These are phyloP conservation scores for Acanthosepion esculentum DNA, from an alignment of 2,888 invertebrate genomes.

Conservation along the genomic window DNA sequence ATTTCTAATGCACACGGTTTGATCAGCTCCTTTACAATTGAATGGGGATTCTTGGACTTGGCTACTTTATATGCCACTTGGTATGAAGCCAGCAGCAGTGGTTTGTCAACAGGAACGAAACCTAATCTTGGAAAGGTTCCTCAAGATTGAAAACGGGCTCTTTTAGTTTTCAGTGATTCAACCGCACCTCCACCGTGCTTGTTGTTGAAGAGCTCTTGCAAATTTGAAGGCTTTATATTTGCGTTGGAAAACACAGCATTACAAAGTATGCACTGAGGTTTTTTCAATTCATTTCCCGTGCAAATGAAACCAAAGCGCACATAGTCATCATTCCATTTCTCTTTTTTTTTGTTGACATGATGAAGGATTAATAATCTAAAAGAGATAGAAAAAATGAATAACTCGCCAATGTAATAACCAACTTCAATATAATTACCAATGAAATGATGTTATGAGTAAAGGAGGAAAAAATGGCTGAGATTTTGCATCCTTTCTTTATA, in stretches of 20 bases:
- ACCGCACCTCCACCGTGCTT: background rate
- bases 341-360: no score
- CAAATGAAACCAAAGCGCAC: no score
- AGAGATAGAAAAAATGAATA: no score
- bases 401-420: no score
- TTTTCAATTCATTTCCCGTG: background rate
- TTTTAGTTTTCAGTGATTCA: slow-evolving; percentile 18
- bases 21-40: background rate
- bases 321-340: no score
- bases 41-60: background rate
- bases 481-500: no score
- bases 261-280: background rate
- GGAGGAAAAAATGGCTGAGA: no score
- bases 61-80: slow-evolving; percentile 36
- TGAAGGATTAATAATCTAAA: no score
- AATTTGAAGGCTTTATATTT: background rate
- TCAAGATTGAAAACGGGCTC: background rate
- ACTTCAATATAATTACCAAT: no score
- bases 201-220: slow-evolving; percentile 25
- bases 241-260: slow-evolving; percentile 10
- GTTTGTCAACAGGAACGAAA: background rate
- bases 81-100: background rate
- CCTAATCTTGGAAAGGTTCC: slow-evolving; percentile 38
- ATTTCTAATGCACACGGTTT: slow-evolving; percentile 47
- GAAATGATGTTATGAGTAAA: no score